phyloP scores from a whole-genome alignment of 2,797 vertebrate species.

The Acrocephalus scirpaceus region DNA sequence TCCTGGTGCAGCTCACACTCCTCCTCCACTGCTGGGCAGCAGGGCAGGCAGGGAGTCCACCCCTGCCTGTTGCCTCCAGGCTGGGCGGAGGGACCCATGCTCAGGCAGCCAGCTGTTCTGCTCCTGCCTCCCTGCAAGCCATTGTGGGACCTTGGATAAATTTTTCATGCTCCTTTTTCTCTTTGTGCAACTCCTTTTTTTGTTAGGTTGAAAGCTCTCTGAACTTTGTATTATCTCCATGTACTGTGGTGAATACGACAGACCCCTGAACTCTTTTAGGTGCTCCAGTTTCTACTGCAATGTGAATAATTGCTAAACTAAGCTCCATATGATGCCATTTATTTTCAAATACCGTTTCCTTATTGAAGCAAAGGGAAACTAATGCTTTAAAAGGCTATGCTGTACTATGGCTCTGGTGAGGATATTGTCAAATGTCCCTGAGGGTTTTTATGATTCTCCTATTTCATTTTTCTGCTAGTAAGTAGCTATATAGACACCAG shows the following conservation, averaged over 20 bases:
- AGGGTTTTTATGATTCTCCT: not conserved
- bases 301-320: constrained; percentile 4
- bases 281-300: not conserved
- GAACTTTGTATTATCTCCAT: not conserved
- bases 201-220: not conserved
- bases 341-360: not conserved
- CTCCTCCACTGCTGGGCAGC: not conserved
- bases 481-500: not conserved
- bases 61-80: not conserved
- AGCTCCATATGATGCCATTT: not conserved
- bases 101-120: not conserved
- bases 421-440: not conserved
- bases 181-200: not conserved
- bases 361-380: not conserved
- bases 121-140: not conserved
- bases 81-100: not conserved
- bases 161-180: not conserved
- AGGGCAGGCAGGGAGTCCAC: not conserved
- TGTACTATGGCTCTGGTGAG: not conserved
- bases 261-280: not conserved
- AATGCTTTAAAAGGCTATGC: not conserved
- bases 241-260: not conserved
- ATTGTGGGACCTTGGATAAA: not conserved
- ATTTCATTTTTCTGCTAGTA: not conserved
- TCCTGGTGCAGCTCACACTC: not conserved